Evolutionary conservation across 2,113 vertebrate species (phyloP).

Genomic region (Dasyprocta punctata): DNA sequence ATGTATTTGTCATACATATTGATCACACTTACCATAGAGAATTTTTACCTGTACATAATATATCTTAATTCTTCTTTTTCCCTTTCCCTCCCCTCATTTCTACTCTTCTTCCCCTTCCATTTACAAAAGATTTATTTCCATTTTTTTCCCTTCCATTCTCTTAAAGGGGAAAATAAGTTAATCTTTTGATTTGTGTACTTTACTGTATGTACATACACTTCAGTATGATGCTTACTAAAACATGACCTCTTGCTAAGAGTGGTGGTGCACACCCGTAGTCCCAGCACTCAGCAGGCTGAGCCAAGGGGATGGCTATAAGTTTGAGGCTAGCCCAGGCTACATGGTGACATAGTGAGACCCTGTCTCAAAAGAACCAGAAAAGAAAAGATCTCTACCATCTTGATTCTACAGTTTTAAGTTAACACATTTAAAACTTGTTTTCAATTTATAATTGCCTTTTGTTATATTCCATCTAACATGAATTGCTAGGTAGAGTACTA

Average conservation of each 20-base stretch:
- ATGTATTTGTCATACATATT: neutral
- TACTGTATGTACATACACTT: neutral
- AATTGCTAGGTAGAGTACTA: neutral
- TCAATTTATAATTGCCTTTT: neutral
- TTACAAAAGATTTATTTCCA: neutral
- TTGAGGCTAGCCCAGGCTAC: neutral
- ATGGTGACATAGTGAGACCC: neutral
- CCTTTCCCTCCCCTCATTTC: neutral
- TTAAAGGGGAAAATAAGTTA: neutral
- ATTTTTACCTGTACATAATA: neutral
- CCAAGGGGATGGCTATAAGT: neutral
- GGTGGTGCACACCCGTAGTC: neutral
- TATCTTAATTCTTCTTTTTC: neutral
- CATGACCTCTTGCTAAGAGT: neutral
- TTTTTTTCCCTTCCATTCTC: neutral
- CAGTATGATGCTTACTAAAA: neutral
- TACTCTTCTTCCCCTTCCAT: neutral
- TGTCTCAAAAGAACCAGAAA: neutral
- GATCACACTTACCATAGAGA: neutral
- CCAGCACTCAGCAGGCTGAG: neutral
- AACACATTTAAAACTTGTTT: slow-evolving; percentile 12
- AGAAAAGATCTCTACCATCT: neutral
- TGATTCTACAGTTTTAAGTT: neutral
- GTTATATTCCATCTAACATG: neutral
- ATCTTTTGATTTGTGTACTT: neutral